Evolutionary conservation across 2,888 invertebrate genomes (phyloP), one percentile per base, ranked within the genome.

Genomic region (Scaptomyza parva): DNA sequence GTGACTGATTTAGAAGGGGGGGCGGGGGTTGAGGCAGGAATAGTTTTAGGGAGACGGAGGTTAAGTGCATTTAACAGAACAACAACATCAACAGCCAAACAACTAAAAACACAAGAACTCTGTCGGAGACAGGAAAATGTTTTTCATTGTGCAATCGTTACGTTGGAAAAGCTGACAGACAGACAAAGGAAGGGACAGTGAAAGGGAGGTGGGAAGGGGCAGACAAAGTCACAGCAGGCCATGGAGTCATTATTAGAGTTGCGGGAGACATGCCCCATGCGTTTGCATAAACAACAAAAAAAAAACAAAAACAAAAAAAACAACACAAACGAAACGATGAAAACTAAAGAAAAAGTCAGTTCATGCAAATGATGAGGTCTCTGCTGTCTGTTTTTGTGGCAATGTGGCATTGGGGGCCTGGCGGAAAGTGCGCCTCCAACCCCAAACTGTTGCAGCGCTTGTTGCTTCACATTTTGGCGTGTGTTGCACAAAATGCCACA

Each of bases 261-360:
- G 82, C 82, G 88, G 88, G 88, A 82, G 82, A 82, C 82, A 82
- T 82, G 82, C 82, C 82, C 82, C 82, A 82, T 82, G 82, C 82
- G 88, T 88, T 80, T 83, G 87, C 86, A 79, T 72, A 70, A 76
- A 53, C 79, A 82, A 66, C 78, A 80, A 35, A 50, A 85, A 44
- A 47, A 67, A 41, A 80, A 35, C 52, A 85, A 44, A 47, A 67
- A 41, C 55, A 44, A 1, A 11, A 52, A 14, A 40, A 20, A 11
- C 52, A 45, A n/a, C n/a, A n/a, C n/a, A n/a, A n/a, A n/a, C n/a
- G 52, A 55, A 54, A 26, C 20, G 37, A 18, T 35, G 37, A 8
- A 35, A 26, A 22, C 48, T 3, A 17, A 37, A 17, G 17, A 37
- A 47, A 50, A 39, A 54, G 45, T 43, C 63, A 58, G 37, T 39